Conservation (phyloP, 2,888 invertebrate genomes). For the Melanophora roralis region DNA sequence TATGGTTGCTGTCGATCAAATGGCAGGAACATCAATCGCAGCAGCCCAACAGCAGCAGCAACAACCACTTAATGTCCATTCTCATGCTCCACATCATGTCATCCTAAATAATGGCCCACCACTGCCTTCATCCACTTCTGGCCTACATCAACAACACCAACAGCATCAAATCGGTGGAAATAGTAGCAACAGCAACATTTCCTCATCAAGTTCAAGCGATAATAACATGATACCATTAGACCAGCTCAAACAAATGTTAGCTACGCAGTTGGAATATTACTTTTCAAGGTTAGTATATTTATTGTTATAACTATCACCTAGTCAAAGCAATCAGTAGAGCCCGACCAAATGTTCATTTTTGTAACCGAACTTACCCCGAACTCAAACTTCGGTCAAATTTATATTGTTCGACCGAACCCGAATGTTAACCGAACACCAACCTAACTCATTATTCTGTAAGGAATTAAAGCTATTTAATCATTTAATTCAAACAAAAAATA, state of each 20-base stretch:
- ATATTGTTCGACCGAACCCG: no score
- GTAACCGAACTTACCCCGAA: no score
- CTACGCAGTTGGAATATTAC: constrained; percentile 91
- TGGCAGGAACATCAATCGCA: constrained; percentile 64
- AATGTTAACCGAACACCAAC: no score
- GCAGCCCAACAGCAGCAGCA: constrained; percentile 42
- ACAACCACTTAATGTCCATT: constrained; percentile 52
- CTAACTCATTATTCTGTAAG: no score
- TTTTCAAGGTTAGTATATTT: constrained; percentile 84
- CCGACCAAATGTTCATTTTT: no score
- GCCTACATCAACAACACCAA: constrained; percentile 58
- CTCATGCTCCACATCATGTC: constrained; percentile 65
- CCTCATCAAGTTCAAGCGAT: constrained; percentile 66
- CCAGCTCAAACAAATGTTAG: constrained; percentile 87
- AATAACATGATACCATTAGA: constrained; percentile 82
- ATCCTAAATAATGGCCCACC: constrained; percentile 65
- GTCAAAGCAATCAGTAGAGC: no score
- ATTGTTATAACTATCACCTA: neutral
- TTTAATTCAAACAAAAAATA: no score
- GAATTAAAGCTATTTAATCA: no score
- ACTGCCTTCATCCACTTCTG: constrained; percentile 56
- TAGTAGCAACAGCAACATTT: constrained; percentile 26
- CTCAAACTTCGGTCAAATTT: no score
- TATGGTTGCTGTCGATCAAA: constrained; percentile 73
- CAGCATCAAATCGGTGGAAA: constrained; percentile 51